A percentile compares a stretch with the other conserved stretches of the same genome.
phyloP scores from a whole-genome alignment of 2,888 invertebrate genomes.

The Phaedon cochleariae region DNA sequence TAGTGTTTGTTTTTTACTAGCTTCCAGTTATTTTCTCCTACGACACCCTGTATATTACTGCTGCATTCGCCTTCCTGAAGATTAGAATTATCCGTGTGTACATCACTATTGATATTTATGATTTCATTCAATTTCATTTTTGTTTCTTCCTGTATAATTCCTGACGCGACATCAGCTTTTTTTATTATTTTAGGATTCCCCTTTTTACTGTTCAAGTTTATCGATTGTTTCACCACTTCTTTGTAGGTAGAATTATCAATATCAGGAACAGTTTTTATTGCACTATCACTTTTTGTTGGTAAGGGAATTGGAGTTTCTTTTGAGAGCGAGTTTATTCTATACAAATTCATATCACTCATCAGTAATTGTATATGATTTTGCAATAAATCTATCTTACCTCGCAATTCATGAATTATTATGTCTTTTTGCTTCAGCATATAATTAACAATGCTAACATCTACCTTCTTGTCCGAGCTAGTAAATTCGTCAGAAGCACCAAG shows the following conservation, averaged over 20 bases:
- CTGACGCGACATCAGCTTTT: not conserved
- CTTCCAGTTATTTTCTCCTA: not conserved
- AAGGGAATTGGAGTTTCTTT: not conserved
- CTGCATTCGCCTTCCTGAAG: too few relatives aligned
- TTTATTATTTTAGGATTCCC: conserved; percentile 4
- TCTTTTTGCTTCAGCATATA: not conserved
- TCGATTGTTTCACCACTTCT: not conserved
- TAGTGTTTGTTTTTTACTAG: not conserved
- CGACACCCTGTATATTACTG: too few relatives aligned
- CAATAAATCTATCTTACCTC: not conserved
- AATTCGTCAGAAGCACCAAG: too few relatives aligned
- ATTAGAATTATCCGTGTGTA: too few relatives aligned
- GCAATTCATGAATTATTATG: conserved; percentile 2
- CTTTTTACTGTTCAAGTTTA: not conserved
- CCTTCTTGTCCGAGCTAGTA: not conserved
- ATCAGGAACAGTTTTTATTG: not conserved
- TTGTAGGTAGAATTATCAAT: not conserved
- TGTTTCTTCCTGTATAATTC: not conserved
- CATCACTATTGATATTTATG: not conserved
- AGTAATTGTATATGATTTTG: not conserved
- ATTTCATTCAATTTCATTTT: not conserved
- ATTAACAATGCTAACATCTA: not conserved
- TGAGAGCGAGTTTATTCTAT: not conserved
- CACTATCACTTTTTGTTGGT: not conserved
- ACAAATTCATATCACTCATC: not conserved